Evolutionary conservation across 2,888 invertebrate genomes (phyloP).

Genomic region (Phytoseiulus persimilis): DNA sequence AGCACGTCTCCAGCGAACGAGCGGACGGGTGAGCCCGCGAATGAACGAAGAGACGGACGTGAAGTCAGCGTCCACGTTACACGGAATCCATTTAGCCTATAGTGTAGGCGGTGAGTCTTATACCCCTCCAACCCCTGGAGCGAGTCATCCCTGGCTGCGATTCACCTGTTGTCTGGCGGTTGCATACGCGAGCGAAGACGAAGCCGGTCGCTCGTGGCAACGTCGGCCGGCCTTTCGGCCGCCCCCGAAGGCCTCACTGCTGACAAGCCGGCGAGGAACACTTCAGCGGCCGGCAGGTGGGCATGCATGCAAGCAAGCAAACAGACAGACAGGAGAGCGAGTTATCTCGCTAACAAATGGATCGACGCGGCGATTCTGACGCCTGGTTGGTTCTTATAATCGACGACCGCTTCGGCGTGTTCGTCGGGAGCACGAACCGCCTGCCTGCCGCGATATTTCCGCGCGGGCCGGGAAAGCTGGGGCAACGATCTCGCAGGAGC

Average conservation of each 20-base stretch:
- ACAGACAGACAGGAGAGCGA: no score
- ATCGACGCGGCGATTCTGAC: neutral
- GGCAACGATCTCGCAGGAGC: no score
- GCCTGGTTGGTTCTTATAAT: conserved; percentile 22
- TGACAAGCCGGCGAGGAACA: no score
- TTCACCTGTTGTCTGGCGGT: neutral
- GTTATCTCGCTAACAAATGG: neutral
- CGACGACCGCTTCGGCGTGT: neutral
- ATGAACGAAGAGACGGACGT: neutral
- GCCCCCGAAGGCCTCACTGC: no score
- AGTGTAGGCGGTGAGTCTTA: neutral
- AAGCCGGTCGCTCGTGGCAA: no score
- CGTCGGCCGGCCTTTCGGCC: no score
- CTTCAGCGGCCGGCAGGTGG: no score
- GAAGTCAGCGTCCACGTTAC: conserved; percentile 23
- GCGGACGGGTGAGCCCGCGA: neutral
- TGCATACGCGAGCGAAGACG: no score
- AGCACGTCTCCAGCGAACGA: neutral
- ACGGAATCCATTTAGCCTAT: conserved; percentile 20
- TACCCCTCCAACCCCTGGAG: neutral
- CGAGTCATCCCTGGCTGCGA: neutral
- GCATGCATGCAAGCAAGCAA: no score
- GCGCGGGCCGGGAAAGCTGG: no score
- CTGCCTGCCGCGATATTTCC: no score
- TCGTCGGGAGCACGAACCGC: no score